Evolutionary conservation across 37 sponge, comb jelly and placozoan species (phyloP), one percentile per base, ranked within the genome.

Genomic region (Lycopodina hypogea): DNA sequence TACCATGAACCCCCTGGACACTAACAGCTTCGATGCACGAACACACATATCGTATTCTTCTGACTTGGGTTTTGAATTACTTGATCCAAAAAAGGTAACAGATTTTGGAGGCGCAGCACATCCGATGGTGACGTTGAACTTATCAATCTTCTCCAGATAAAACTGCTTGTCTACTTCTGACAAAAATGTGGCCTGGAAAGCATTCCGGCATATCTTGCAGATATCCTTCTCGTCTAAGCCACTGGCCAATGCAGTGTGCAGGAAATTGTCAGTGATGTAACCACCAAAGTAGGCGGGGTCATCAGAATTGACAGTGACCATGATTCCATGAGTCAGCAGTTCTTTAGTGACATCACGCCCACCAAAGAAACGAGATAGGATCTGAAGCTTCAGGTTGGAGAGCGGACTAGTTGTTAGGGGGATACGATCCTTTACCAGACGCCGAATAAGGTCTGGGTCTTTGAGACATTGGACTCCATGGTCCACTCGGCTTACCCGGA

Each of bases 251-350:
- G 57, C 88, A 1, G 79, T 61, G 2, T 18, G 3, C 3, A 87
- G n/a, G 58, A 87, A 87, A 60, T 92, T 92, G 42, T 80, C 85
- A 42, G 72, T 83, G 45, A 87, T 87, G 58, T 92, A 87, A n/a
- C 92, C 88, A 26, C 92, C 88, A 87, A 87, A 87, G 56, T 87
- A 92, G 45, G 92, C 92, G 1, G 92, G 92, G 60, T 92, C 88
- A 81, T 92, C 92, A 19, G 92, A 87, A 51, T 87, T 87, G 41
- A 92, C 70, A 41, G 88, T 92, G 7, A 92, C 81, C 35, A 21
- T 75, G 12, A 92, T 33, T 18, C 92, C 92, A 56, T 83, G 72
- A 18, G 61, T 53, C 4, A 92, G 68, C 21, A 92, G 64, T 22
- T 84, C 74, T 39, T 69, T 79, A 2, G 78, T 75, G 18, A 50